These are phyloP conservation scores for Noctua fimbriata DNA, from an alignment of 2,888 invertebrate genomes.

Conservation along the genomic window DNA sequence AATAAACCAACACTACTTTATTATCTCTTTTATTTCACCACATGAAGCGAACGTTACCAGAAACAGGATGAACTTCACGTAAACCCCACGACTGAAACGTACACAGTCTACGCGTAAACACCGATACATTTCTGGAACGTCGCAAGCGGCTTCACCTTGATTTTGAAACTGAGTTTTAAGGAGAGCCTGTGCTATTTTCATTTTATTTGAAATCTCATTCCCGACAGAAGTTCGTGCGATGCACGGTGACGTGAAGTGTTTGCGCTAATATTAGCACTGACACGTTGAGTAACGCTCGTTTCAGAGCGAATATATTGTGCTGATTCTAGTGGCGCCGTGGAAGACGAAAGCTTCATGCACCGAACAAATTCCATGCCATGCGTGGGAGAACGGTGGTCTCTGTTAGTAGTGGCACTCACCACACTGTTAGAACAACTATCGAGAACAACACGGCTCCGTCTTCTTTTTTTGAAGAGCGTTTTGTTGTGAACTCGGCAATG, in stretches of 20 bases:
- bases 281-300: conserved; percentile 65
- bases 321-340: conserved; percentile 68
- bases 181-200: conserved; percentile 87
- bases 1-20: conserved; percentile 71
- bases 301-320: conserved; percentile 64
- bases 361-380: conserved; percentile 79
- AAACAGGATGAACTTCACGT: conserved; percentile 80
- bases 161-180: conserved; percentile 88
- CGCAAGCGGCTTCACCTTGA: conserved; percentile 88
- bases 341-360: conserved; percentile 78
- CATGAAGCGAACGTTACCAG: conserved; percentile 68
- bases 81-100: conserved; percentile 75
- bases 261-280: conserved; percentile 80
- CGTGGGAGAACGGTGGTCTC: conserved; percentile 66
- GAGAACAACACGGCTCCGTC: conserved; percentile 75
- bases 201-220: conserved; percentile 84
- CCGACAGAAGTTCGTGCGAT: conserved; percentile 87
- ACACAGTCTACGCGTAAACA: conserved; percentile 80
- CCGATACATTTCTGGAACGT: conserved; percentile 85
- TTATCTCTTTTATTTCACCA: conserved; percentile 73
- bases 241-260: conserved; percentile 76
- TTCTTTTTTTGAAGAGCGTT: conserved; percentile 77
- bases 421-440: conserved; percentile 85
- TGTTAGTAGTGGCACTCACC: conserved; percentile 89
- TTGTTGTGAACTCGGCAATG: conserved; percentile 83